Evolutionary conservation across 2,888 invertebrate species (phyloP), one percentile per base, ranked within the genome.

Genomic region (Conus canariensis): DNA sequence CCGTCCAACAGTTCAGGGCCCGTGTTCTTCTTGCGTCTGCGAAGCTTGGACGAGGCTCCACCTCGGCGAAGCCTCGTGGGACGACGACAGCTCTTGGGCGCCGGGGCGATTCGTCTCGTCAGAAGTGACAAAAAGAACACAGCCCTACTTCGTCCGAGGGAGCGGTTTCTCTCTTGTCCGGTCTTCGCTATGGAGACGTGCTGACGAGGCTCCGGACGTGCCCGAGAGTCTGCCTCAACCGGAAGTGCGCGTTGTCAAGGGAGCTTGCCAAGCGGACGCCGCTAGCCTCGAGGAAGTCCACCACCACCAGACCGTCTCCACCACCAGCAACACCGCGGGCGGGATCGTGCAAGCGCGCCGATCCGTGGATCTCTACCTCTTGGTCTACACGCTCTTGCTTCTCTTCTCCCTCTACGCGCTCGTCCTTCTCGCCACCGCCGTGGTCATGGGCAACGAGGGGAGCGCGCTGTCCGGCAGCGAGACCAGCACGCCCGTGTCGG

Each of bases 401-500:
- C 74, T 91, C 56, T 88, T 85, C 58, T 90, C 90, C 25, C n/a
- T 90, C 19, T 90, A 90, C 83, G 60, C 64, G 10, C 58, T 91
- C 74, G 80, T 91, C 56, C 82, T 89, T 10, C 58, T 91, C 59
- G 1, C 89, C 64, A 87, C 89, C 85, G 60, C 88, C 58, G 82
- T 87, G 25, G 19, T 25, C 70, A 93, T 93, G 93, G 93, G 93
- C 60, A 93, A 93, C 93, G 93, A 93, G 82, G 92, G 92, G 8
- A 93, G 93, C 30, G 90, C 88, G 7, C 90, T 91, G 25, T 92
- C 92, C 9, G 90, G 91, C 14, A 91, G 91, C 45, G 91, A 92
- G 67, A 90, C 91, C 82, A 93, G 93, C 83, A 92, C 94, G 6
- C 93, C 94, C 5, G 89, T 93, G 58, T 95, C 95, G 60, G 95